Percentiles rank a stretch among this genome's conserved stretches.
These are phyloP conservation scores for Marcusenius ussheri DNA, from an alignment of 2,113 vertebrate species.

Conservation along the genomic window DNA sequence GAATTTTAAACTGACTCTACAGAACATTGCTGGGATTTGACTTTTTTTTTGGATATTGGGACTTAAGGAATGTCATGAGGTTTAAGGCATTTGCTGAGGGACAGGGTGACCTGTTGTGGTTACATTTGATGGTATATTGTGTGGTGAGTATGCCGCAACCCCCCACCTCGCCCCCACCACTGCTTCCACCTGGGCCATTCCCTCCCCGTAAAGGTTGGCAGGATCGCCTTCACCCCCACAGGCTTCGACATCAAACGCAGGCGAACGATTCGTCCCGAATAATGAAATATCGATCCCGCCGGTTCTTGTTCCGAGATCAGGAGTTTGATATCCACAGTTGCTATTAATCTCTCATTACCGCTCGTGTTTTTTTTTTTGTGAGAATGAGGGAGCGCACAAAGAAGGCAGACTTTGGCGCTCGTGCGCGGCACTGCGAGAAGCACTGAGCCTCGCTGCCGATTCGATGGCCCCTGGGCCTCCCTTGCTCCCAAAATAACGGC, in stretches of 20 bases:
- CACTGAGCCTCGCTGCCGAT: background rate
- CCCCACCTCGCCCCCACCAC: background rate
- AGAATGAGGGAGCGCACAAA: background rate
- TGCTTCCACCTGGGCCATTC: slow-evolving; percentile 31
- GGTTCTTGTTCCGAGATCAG: background rate
- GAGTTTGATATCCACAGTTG: slow-evolving; percentile 9
- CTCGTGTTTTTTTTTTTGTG: background rate
- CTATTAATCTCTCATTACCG: slow-evolving; percentile 16
- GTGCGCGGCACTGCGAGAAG: background rate
- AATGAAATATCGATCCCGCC: background rate
- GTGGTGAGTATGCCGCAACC: slow-evolving; percentile 26
- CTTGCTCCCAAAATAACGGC: slow-evolving; percentile 35
- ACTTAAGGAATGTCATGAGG: background rate
- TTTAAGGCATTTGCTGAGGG: slow-evolving; percentile 7
- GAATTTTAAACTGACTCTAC: background rate
- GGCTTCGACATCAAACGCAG: slow-evolving; percentile 27
- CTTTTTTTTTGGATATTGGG: background rate
- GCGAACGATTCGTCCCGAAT: slow-evolving; percentile 11
- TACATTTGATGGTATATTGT: background rate
- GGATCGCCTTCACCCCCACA: slow-evolving; percentile 22
- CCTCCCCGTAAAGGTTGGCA: slow-evolving; percentile 27
- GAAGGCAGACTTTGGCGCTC: background rate
- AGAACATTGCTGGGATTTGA: slow-evolving; percentile 1
- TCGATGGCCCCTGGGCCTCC: slow-evolving; percentile 7
- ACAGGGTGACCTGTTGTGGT: background rate